These are phyloP conservation scores for Anniella stebbinsi DNA, from an alignment of 2,797 vertebrate genomes.

Conservation along the genomic window DNA sequence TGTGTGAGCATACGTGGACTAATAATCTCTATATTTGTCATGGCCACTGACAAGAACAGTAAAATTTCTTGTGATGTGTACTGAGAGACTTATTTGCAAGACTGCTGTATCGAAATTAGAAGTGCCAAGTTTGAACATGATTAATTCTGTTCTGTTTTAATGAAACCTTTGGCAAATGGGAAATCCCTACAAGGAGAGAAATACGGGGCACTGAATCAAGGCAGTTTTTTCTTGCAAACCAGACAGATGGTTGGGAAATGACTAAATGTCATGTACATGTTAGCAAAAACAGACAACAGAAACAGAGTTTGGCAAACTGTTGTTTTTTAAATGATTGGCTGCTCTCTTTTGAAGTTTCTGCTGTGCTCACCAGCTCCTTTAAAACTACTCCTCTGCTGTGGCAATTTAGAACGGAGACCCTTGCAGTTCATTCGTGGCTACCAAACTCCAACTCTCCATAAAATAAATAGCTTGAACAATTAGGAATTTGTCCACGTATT, in stretches of 20 bases:
- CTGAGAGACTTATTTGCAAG: background rate
- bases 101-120: background rate
- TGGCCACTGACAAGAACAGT: background rate
- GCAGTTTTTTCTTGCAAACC: slow-evolving; percentile 24
- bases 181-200: background rate
- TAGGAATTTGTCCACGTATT: background rate
- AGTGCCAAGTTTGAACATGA: background rate
- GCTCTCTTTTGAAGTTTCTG: slow-evolving; percentile 41
- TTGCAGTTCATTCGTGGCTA: slow-evolving; percentile 3
- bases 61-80: background rate
- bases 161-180: background rate
- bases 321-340: slow-evolving; percentile 49
- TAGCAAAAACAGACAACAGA: slow-evolving; percentile 47
- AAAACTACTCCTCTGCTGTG: slow-evolving; percentile 20
- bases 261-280: slow-evolving; percentile 36
- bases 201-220: background rate
- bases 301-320: slow-evolving; percentile 39
- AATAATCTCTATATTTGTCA: background rate
- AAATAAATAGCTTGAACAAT: background rate
- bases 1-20: background rate
- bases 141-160: background rate
- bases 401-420: background rate
- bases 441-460: slow-evolving; percentile 31
- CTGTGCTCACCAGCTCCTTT: slow-evolving; percentile 37
- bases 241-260: slow-evolving; percentile 46